Conservation (phyloP, 2,888 invertebrate species). For the Euplagia quadripunctaria region DNA sequence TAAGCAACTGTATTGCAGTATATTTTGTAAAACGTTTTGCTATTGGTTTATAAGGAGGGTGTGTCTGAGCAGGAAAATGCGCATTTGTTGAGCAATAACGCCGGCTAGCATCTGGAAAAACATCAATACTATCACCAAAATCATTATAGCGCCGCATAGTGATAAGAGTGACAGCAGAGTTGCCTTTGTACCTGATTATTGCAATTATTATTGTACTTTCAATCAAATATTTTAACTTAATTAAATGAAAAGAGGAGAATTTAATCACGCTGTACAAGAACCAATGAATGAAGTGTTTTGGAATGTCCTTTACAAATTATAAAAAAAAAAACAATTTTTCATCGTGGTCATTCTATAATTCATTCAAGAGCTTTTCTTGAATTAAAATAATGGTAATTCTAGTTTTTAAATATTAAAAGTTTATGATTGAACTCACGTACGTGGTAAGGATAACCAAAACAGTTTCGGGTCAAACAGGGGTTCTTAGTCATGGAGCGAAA, state of each 20-base stretch:
- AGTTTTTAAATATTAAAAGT: no score
- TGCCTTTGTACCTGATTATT: background rate
- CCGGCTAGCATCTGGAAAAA: slow-evolving; percentile 25
- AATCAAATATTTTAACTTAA: background rate
- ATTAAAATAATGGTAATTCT: background rate
- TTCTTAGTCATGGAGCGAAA: no score
- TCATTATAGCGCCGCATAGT: slow-evolving; percentile 17
- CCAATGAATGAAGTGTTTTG: background rate
- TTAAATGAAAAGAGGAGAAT: background rate
- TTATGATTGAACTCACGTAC: background rate
- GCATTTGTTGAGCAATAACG: slow-evolving; percentile 42
- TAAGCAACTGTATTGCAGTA: slow-evolving; percentile 30
- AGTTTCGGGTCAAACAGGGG: no score
- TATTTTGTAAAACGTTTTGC: slow-evolving; percentile 24
- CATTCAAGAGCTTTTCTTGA: background rate
- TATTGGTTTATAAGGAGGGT: slow-evolving; percentile 43
- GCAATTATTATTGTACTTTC: background rate
- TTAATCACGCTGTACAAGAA: background rate
- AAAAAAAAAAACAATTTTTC: background rate
- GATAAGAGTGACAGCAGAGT: slow-evolving; percentile 10
- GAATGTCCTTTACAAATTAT: background rate
- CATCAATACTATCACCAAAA: slow-evolving; percentile 22
- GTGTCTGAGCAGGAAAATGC: slow-evolving; percentile 44
- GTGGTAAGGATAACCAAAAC: background rate
- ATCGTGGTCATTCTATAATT: background rate